These are phyloP conservation scores for Melitaea cinxia DNA, from an alignment of 1,140 invertebrate genomes.

Conservation along the genomic window DNA sequence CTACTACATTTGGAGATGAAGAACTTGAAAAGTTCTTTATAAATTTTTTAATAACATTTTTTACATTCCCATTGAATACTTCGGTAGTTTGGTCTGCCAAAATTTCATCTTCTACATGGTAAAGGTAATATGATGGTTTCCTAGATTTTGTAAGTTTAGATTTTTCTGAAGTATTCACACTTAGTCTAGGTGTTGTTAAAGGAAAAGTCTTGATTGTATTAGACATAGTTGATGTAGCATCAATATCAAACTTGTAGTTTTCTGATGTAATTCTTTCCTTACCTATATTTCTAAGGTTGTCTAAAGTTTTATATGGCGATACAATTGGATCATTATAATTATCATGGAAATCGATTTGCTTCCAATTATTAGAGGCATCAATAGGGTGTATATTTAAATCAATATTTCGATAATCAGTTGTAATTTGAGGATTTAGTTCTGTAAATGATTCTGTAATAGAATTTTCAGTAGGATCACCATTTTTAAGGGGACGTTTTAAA, in stretches of 20 bases:
- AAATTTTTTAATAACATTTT: constrained; percentile 69
- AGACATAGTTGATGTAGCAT: constrained; percentile 43
- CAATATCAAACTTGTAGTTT: constrained; percentile 27
- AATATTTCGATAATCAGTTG: constrained; percentile 8
- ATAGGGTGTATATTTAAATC: constrained; percentile 2
- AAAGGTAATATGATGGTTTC: constrained; percentile 66
- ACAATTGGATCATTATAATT: constrained; percentile 51
- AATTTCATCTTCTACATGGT: constrained; percentile 59
- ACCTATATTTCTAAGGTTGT: constrained; percentile 63
- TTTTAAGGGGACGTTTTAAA: constrained; percentile 60
- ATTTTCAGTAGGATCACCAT: constrained; percentile 35
- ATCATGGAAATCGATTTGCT: constrained; percentile 37
- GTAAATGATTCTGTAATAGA: constrained; percentile 35
- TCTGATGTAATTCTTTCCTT: constrained; percentile 32
- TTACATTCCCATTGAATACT: constrained; percentile 64
- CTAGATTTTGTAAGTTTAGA: constrained; percentile 20
- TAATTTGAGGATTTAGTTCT: constrained; percentile 41
- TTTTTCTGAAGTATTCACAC: constrained; percentile 39
- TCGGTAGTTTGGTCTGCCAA: constrained; percentile 69
- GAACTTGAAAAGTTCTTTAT: constrained; percentile 57
- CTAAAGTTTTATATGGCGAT: constrained; percentile 68
- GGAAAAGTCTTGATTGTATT: constrained; percentile 44
- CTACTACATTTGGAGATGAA: constrained; percentile 43
- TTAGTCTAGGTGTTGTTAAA: constrained; percentile 45
- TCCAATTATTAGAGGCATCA: constrained; percentile 6